Conservation (phyloP, 2,888 invertebrate genomes). For the Agrotis ipsilon region DNA sequence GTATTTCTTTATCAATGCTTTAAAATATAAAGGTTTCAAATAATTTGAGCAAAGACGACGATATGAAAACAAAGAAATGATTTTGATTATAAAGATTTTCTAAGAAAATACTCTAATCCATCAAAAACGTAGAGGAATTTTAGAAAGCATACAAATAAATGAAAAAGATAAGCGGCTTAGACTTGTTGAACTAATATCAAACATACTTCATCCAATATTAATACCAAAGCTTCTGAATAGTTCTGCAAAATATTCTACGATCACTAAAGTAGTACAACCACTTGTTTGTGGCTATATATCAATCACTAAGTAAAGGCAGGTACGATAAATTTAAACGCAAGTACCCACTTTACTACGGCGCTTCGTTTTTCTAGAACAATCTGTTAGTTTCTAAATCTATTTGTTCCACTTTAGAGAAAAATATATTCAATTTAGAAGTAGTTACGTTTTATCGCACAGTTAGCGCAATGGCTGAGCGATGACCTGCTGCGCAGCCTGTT, state of each 20-base stretch:
- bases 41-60: no score
- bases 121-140: neutral
- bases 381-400: constrained; percentile 26
- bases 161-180: no score
- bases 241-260: constrained; percentile 15
- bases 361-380: constrained; percentile 50
- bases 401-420: constrained; percentile 24
- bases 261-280: constrained; percentile 18
- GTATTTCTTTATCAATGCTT: no score
- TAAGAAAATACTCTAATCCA: no score
- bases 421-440: neutral
- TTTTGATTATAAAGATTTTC: no score
- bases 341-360: constrained; percentile 47
- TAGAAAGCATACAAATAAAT: neutral
- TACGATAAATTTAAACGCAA: constrained; percentile 57
- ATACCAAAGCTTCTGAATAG: neutral
- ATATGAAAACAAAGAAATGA: no score
- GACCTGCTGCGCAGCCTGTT: no score
- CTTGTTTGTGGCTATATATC: constrained; percentile 58
- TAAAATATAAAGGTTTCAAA: no score
- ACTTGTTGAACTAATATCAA: neutral
- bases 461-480: no score
- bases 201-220: neutral
- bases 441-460: neutral
- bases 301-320: constrained; percentile 52